Conservation (phyloP, 1,140 invertebrate genomes). For the Drosophila malerkotliana region DNA sequence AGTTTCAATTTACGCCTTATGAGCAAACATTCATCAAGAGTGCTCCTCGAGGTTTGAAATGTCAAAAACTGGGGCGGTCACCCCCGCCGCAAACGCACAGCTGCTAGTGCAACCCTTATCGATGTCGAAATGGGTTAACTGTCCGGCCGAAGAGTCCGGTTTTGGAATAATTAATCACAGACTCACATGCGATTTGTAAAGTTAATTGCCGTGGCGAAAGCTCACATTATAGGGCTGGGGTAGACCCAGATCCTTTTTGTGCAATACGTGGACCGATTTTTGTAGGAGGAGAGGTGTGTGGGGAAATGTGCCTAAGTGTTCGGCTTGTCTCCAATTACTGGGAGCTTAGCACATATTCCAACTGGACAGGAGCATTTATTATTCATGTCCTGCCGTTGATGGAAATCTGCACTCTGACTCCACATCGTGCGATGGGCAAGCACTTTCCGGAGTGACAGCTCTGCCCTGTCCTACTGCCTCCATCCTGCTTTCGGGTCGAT, state of each 20-base stretch:
- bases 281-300: not conserved
- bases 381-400: slow-evolving; percentile 45
- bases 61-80: slow-evolving; percentile 58
- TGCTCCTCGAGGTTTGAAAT: slow-evolving; percentile 63
- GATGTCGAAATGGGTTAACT: slow-evolving; percentile 76
- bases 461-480: slow-evolving; percentile 17
- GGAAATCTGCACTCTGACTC: slow-evolving; percentile 7
- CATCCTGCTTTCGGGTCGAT: not conserved
- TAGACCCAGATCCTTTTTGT: not conserved
- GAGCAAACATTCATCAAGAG: slow-evolving; percentile 77
- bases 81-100: slow-evolving; percentile 31
- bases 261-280: not conserved
- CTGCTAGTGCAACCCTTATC: slow-evolving; percentile 76
- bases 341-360: slow-evolving; percentile 75
- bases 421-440: slow-evolving; percentile 9
- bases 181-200: slow-evolving; percentile 82
- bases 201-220: slow-evolving; percentile 81
- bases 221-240: slow-evolving; percentile 27
- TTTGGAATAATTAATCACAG: slow-evolving; percentile 82
- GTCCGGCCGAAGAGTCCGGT: slow-evolving; percentile 74
- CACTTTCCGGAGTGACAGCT: slow-evolving; percentile 31
- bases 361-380: slow-evolving; percentile 58
- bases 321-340: slow-evolving; percentile 70
- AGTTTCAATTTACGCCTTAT: slow-evolving; percentile 81
- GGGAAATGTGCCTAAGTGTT: slow-evolving; percentile 60